Base-by-base conservation (phyloP, 2,113 vertebrate genomes). In the Oryzias celebensis region DNA sequence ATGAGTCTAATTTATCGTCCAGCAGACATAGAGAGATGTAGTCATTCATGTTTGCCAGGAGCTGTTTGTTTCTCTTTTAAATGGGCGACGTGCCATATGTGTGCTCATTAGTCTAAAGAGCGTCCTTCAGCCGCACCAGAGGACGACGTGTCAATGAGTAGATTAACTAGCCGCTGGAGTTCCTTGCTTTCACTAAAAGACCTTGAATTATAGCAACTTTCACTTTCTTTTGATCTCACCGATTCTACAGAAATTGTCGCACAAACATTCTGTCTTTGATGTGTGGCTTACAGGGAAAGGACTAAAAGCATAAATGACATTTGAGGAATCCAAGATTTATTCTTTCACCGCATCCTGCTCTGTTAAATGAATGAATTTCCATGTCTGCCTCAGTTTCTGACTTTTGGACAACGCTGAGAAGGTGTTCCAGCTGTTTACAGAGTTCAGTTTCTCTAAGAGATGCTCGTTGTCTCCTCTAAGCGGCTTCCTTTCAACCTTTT, bases 21-120 rank as follows among this genome's bases (percentile, higher is more conserved):
- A 36, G 36, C 36, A 36, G 36, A 36, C 36, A 36, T 12, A 36
- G 36, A 36, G 36, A 36, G 73, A 79, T 73, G 73, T 71, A 65
- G 66, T 65, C 60, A 61, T 68, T 77, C 72, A 76, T 68, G 52
- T 85, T 77, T 68, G 85, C 89, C 87, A 85, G 82, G 80, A 89
- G 89, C 76, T 89, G 88, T 92, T 91, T 91, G 88, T 92, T 92
- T 92, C 86, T 88, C 82, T 91, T 90, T 90, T 85, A 91, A 91
- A 89, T 82, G 85, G 88, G 83, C 82, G 78, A 87, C 69, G 24
- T 64, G 65, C 84, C 82, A 89, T 90, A 90, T 92, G 87, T 85
- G 85, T 76, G 88, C 89, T 91, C 90, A 91, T 92, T 91, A 90
- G 87, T 92, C 85, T 91, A 86, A 82, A 84, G 82, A 88, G 36